Evolutionary conservation across 1,140 invertebrate genomes (phyloP).

Genomic region (Drosophila willistoni): DNA sequence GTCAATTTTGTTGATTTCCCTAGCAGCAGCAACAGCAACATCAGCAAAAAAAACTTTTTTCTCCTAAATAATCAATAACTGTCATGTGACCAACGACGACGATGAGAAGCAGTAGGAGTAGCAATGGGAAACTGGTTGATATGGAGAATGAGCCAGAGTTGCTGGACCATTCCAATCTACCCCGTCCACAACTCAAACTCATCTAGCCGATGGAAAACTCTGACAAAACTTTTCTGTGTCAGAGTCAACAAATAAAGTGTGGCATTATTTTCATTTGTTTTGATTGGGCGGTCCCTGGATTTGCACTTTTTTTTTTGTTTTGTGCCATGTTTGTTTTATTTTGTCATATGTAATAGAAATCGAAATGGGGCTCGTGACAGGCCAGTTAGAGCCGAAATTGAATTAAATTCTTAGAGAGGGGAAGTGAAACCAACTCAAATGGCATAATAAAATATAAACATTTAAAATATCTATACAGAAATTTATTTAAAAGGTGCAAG

Average conservation of each 20-base stretch:
- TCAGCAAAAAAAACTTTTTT: slow-evolving; percentile 15
- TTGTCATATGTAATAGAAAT: slow-evolving; percentile 11
- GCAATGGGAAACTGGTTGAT: background rate
- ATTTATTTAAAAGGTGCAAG: too few species aligned
- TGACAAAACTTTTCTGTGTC: slow-evolving; percentile 10
- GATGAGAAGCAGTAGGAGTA: too few species aligned
- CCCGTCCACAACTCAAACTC: background rate
- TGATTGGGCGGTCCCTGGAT: slow-evolving; percentile 1
- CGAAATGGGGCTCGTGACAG: slow-evolving; percentile 1
- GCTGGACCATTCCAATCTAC: background rate
- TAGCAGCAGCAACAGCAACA: slow-evolving; percentile 27
- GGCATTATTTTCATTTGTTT: slow-evolving; percentile 14
- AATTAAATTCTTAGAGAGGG: background rate
- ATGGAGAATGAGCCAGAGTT: background rate
- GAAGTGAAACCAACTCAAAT: background rate
- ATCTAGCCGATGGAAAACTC: background rate
- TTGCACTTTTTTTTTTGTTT: background rate
- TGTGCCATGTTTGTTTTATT: slow-evolving; percentile 2
- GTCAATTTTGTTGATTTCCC: slow-evolving; percentile 57
- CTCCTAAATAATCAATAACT: slow-evolving; percentile 57
- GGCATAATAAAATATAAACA: background rate
- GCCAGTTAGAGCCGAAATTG: background rate
- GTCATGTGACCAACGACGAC: slow-evolving; percentile 26
- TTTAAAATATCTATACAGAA: background rate
- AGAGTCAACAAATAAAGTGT: slow-evolving; percentile 14